Evolutionary conservation across 2,888 invertebrate genomes (phyloP).

Genomic region (Caenorhabditis macrosperma): DNA sequence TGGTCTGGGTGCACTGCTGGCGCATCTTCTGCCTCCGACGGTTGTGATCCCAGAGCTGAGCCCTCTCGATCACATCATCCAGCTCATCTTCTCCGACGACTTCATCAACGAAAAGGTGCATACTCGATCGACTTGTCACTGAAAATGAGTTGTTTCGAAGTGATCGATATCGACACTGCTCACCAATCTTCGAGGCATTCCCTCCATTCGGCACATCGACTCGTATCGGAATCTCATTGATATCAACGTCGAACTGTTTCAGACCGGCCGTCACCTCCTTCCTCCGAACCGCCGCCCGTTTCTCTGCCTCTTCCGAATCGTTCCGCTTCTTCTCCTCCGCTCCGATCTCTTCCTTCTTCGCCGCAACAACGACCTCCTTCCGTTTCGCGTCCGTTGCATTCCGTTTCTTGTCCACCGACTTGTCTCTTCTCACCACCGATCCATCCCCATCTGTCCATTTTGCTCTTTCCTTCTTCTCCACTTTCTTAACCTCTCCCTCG

Average conservation of each 20-base stretch:
- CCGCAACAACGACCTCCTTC: neutral
- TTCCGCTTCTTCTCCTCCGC: constrained; percentile 2
- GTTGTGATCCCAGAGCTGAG: constrained; percentile 52
- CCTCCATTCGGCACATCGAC: constrained; percentile 7
- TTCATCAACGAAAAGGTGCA: constrained; percentile 49
- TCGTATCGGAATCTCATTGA: constrained; percentile 47
- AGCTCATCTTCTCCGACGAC: constrained; percentile 38
- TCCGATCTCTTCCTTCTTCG: neutral
- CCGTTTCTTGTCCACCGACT: neutral
- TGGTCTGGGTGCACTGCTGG: constrained; percentile 52
- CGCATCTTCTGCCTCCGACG: constrained; percentile 50
- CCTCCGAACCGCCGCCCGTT: neutral
- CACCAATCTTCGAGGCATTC: constrained; percentile 31
- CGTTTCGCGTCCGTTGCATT: neutral
- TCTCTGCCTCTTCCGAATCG: neutral
- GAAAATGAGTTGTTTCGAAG: constrained; percentile 3
- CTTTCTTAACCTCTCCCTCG: neutral
- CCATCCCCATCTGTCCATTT: constrained; percentile 33
- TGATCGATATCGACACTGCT: neutral
- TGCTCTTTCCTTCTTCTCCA: constrained; percentile 22
- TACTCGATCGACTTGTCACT: constrained; percentile 56
- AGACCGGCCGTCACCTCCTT: constrained; percentile 7
- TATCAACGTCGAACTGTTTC: constrained; percentile 38
- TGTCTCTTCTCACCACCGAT: neutral
- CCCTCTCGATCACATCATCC: constrained; percentile 54